A percentile compares a stretch with the other conserved stretches of the same genome.
Evolutionary conservation across 2,888 invertebrate species (phyloP).

Genomic region (Latheticus oryzae): DNA sequence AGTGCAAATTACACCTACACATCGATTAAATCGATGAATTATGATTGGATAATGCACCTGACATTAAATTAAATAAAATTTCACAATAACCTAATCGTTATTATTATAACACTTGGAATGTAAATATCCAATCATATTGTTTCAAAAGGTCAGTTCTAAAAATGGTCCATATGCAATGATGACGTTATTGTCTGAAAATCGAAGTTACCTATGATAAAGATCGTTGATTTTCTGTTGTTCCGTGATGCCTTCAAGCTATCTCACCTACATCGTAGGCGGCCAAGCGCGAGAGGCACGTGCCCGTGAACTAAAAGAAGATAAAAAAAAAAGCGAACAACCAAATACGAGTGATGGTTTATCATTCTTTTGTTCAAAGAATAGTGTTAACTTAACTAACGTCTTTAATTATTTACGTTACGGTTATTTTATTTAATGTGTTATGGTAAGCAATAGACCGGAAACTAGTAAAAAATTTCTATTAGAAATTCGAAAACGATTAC

Average conservation of each 20-base stretch:
- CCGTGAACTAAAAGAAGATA: conserved; percentile 54
- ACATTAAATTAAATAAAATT: conserved; percentile 34
- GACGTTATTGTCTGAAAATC: conserved; percentile 42
- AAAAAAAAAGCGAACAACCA: conserved; percentile 42
- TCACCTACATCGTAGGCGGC: conserved; percentile 56
- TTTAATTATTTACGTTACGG: conserved; percentile 23
- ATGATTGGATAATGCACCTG: conserved; percentile 30
- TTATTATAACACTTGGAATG: conserved; percentile 25
- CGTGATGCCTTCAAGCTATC: conserved; percentile 57
- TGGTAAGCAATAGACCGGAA: conserved; percentile 19
- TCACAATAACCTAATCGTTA: conserved; percentile 30
- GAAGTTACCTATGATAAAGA: conserved; percentile 51
- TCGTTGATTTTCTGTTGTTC: conserved; percentile 55
- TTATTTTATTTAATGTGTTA: neutral
- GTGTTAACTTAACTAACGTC: conserved; percentile 36
- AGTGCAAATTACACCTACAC: conserved; percentile 37
- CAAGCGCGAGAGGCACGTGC: conserved; percentile 59
- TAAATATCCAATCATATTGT: conserved; percentile 5
- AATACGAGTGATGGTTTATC: conserved; percentile 26
- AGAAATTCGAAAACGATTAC: too few species aligned
- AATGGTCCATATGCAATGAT: conserved; percentile 36
- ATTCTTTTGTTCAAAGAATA: conserved; percentile 31
- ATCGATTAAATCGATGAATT: conserved; percentile 25
- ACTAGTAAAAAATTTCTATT: too few species aligned
- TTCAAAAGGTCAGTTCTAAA: conserved; percentile 4